Conservation (phyloP, 2,888 invertebrate species). For the Sinodicranocentrus sp. region DNA sequence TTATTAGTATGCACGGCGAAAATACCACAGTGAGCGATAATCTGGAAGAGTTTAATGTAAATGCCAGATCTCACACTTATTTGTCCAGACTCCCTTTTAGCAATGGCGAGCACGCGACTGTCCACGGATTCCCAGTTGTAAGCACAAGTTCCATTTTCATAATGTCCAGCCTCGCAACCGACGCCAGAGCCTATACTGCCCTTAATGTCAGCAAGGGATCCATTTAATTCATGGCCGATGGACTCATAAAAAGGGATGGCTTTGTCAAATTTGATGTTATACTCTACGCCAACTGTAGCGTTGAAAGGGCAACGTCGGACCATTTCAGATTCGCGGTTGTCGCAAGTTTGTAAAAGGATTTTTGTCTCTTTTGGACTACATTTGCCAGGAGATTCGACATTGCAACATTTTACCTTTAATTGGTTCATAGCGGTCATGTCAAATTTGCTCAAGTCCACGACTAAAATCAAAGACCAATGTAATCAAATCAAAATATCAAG, state of each 20-base stretch:
- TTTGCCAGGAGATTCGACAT: not conserved
- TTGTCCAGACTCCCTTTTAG: not conserved
- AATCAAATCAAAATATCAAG: too few relatives aligned
- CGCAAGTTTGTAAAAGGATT: constrained; percentile 19
- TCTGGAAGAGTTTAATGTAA: not conserved
- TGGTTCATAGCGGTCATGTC: constrained; percentile 26
- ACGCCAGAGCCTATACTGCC: not conserved
- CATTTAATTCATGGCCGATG: constrained; percentile 11
- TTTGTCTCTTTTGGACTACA: not conserved
- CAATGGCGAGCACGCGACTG: not conserved
- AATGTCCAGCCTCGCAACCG: not conserved
- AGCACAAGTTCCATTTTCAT: not conserved
- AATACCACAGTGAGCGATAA: not conserved
- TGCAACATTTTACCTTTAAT: constrained; percentile 35
- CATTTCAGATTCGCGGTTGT: constrained; percentile 2
- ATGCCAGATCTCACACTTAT: not conserved
- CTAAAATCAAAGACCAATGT: not conserved
- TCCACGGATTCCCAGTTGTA: not conserved
- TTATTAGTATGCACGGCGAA: not conserved
- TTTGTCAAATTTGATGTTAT: not conserved
- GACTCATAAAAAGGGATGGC: constrained; percentile 14
- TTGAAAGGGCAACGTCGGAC: constrained; percentile 5
- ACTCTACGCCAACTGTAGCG: constrained; percentile 11
- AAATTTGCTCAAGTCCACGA: not conserved
- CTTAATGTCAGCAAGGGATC: not conserved